Conservation (phyloP, 2,888 invertebrate genomes). For the Ommatoiulus sabulosus region DNA sequence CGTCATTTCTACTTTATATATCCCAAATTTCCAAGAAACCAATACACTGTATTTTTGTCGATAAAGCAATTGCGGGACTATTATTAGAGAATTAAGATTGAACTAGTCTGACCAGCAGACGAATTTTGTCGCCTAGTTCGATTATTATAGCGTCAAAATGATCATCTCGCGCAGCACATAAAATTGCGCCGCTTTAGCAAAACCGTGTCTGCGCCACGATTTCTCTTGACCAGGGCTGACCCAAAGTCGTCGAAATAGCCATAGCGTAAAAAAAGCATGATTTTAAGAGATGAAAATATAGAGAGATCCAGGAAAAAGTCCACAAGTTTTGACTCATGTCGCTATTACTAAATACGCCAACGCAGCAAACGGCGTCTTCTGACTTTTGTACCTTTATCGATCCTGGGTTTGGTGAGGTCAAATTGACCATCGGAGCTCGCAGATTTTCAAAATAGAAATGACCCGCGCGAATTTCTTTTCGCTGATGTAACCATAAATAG, state of each 20-base stretch:
- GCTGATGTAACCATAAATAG: background rate
- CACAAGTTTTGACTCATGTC: background rate
- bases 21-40: no score
- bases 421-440: background rate
- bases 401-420: background rate
- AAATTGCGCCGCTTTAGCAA: background rate
- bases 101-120: background rate
- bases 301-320: background rate
- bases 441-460: background rate
- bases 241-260: background rate
- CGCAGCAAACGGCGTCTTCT: background rate
- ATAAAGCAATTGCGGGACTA: background rate
- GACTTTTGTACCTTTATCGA: background rate
- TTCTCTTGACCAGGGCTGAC: slow-evolving; percentile 14
- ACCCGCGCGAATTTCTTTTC: background rate
- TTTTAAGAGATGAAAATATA: background rate
- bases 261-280: background rate
- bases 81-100: background rate
- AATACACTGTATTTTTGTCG: no score
- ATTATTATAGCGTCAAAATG: background rate
- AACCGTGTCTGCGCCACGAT: background rate
- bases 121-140: background rate
- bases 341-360: background rate
- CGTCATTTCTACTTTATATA: no score
- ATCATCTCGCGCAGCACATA: background rate